Base-by-base conservation (phyloP, 2,888 invertebrate genomes). In the Blastobasis adustella region DNA sequence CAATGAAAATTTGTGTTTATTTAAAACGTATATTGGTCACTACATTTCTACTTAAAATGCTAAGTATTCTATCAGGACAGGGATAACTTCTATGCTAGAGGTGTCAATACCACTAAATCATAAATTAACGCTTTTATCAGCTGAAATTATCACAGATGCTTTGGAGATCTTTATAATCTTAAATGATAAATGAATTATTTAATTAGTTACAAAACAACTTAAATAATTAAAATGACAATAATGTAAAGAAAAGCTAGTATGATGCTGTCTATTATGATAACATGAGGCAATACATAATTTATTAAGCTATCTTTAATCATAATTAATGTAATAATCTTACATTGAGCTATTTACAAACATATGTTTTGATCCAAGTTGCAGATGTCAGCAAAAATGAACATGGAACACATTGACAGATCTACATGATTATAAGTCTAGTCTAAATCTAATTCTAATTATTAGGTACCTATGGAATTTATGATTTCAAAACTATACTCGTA, bases 101-200 rank as follows among this genome's bases (percentile, higher is more conserved):
- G 57, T 55, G 58, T 60, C 71, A 74, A 72, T 67, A 76, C 68
- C 70, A 79, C 74, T 78, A 78, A 75, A 75, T 75, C 66, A 85
- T 84, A 85, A 82, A 82, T 82, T 81, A 85, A 76, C 75, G 75
- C 71, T 77, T 79, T 78, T 78, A 82, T 81, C 74, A 82, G 81
- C 82, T 84, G 78, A 71, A 75, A 73, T 82, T 88, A 88, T 88
- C 88, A 88, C 87, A 88, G 87, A 84, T 84, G 76, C 82, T 80
- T 83, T 76, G 82, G 88, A 87, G 88, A 88, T 88, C 87, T 80
- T 85, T 74, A 66, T 51, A 79, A 80, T 76, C 85, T 85, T 87
- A 87, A 67, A 66, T 79, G 74, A 78, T 86, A 86, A 76, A 69
- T 78, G 73, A 76, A 72, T 71, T 70, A 76, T 72, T 76, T 46